Conservation (phyloP, 2,113 vertebrate species). For the Theristicus caerulescens region DNA sequence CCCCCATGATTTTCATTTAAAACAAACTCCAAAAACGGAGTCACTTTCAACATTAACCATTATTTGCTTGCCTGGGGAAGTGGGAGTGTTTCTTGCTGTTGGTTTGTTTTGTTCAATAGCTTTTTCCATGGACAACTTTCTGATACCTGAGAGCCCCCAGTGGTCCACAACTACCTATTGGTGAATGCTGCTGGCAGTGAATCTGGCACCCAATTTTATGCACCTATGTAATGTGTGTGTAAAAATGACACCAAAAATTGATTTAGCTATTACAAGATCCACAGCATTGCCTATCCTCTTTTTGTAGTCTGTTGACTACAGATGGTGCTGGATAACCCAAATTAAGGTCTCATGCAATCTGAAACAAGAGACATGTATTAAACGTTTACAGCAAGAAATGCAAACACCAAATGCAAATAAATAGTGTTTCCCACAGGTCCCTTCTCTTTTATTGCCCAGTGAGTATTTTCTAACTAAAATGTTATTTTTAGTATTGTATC, state of each 20-base stretch:
- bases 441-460: background rate
- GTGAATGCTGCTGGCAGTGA: background rate
- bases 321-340: background rate
- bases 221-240: background rate
- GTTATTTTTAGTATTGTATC: background rate
- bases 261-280: background rate
- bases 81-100: background rate
- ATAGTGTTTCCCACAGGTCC: background rate
- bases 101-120: background rate
- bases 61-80: background rate
- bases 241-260: background rate
- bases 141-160: background rate
- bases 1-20: background rate
- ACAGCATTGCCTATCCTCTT: background rate
- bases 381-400: background rate
- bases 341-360: background rate
- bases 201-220: background rate
- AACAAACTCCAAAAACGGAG: background rate
- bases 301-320: background rate
- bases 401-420: constrained; percentile 5
- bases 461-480: background rate
- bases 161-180: background rate
- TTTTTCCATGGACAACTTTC: background rate
- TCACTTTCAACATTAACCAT: background rate
- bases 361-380: background rate